A percentile compares a stretch with the other conserved stretches of the same genome.
phyloP scores from a whole-genome alignment of 2,888 invertebrate species.

The Oligia strigilis region DNA sequence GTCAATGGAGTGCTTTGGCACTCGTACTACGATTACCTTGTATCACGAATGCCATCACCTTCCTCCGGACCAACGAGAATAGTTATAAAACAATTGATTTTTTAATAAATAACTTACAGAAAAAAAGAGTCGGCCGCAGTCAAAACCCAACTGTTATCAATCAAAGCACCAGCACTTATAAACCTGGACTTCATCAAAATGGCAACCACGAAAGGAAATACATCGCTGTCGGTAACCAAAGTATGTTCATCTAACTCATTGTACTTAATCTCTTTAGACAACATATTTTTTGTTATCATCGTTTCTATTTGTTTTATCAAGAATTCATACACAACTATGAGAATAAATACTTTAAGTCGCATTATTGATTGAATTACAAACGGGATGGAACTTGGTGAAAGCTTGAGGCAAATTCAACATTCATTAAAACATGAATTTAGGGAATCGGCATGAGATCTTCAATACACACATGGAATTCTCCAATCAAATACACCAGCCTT shows the following conservation, averaged over 20 bases:
- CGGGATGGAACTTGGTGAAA: not conserved
- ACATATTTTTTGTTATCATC: not conserved
- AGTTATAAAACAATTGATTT: too few species aligned
- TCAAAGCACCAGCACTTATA: constrained; percentile 81
- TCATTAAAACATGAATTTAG: not conserved
- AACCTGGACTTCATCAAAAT: constrained; percentile 78
- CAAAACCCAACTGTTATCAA: constrained; percentile 82
- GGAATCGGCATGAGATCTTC: not conserved
- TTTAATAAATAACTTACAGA: constrained; percentile 73
- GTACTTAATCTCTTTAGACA: constrained; percentile 45
- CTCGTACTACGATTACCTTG: too few species aligned
- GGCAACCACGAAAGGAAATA: constrained; percentile 82
- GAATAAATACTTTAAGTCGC: constrained; percentile 2
- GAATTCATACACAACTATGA: constrained; percentile 17
- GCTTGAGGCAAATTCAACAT: not conserved
- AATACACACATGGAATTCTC: not conserved
- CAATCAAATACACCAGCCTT: not conserved
- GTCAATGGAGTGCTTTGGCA: too few species aligned
- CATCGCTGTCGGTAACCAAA: constrained; percentile 71
- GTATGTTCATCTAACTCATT: constrained; percentile 73
- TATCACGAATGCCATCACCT: too few species aligned
- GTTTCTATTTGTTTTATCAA: not conserved
- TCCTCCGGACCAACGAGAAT: too few species aligned
- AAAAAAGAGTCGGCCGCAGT: constrained; percentile 81
- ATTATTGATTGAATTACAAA: constrained; percentile 14